Evolutionary conservation across 2,113 vertebrate genomes (phyloP).

Genomic region (Poeciliopsis prolifica): DNA sequence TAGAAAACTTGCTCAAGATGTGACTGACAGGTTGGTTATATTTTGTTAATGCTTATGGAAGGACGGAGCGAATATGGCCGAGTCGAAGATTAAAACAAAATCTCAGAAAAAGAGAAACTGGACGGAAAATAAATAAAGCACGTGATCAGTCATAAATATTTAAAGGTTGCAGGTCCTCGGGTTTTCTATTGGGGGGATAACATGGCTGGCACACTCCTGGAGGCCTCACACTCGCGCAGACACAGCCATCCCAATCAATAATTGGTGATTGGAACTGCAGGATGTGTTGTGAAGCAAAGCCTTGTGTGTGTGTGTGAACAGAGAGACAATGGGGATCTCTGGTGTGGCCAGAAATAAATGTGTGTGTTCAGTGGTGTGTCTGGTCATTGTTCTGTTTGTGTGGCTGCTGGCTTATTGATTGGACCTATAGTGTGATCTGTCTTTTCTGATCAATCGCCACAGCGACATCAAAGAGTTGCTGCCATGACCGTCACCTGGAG

Average conservation of each 20-base stretch:
- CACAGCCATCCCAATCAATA: conserved; percentile 55
- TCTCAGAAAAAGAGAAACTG: no score
- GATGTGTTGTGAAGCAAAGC: conserved; percentile 12
- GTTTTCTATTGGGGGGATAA: conserved; percentile 33
- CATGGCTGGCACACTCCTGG: conserved; percentile 14
- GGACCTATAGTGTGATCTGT: not conserved
- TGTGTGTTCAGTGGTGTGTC: conserved; percentile 26
- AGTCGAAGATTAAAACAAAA: no score
- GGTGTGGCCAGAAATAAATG: conserved; percentile 59
- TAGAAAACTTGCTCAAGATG: no score
- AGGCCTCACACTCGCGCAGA: not conserved
- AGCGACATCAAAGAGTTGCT: conserved; percentile 34
- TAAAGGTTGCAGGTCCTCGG: not conserved
- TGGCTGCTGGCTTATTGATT: no score
- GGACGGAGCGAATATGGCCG: no score
- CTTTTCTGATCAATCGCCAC: conserved; percentile 10
- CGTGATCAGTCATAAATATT: no score
- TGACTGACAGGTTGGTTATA: no score
- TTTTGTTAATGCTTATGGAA: no score
- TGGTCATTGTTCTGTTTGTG: not conserved
- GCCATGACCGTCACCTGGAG: conserved; percentile 15
- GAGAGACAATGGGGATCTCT: conserved; percentile 47
- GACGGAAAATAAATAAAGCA: no score
- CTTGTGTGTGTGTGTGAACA: conserved; percentile 9
- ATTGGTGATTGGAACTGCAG: conserved; percentile 48